Percentiles rank a stretch among this genome's conserved stretches.
These are phyloP conservation scores for Salarias fasciatus DNA, from an alignment of 2,797 vertebrate species.

Conservation along the genomic window DNA sequence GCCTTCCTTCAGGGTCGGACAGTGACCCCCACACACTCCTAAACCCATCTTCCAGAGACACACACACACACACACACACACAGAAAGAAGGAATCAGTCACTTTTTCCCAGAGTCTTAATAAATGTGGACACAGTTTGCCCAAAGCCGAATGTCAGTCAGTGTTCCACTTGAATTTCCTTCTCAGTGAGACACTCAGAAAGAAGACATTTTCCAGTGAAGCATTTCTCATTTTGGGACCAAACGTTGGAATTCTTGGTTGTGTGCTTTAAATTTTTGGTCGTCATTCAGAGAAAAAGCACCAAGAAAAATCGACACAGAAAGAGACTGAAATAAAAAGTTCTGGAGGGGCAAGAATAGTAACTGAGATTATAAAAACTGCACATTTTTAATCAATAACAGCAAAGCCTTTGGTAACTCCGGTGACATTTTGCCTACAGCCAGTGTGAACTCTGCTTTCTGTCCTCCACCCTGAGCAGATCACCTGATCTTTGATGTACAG, in stretches of 20 bases:
- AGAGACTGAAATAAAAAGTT: too few species aligned
- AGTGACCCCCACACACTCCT: conserved; percentile 20
- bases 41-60: background rate
- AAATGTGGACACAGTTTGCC: conserved; percentile 10
- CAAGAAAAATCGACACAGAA: background rate
- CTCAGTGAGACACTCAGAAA: conserved; percentile 16
- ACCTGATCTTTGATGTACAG: too few species aligned
- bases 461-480: too few species aligned
- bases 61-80: too few species aligned
- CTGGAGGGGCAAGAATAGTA: too few species aligned
- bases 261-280: conserved; percentile 33
- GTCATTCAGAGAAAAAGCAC: conserved; percentile 19
- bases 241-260: conserved; percentile 30
- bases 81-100: conserved; percentile 16
- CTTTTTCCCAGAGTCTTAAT: conserved; percentile 38
- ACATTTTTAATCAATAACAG: too few species aligned
- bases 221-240: conserved; percentile 33
- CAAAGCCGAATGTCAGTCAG: conserved; percentile 31
- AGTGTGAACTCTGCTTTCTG: too few species aligned
- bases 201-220: conserved; percentile 36
- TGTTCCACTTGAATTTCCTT: conserved; percentile 14
- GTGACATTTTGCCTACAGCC: too few species aligned
- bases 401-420: too few species aligned
- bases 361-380: too few species aligned
- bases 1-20: conserved; percentile 16